Evolutionary conservation across 2,113 vertebrate species (phyloP), one percentile per base, ranked within the genome.

Genomic region (Erinaceus europaeus): DNA sequence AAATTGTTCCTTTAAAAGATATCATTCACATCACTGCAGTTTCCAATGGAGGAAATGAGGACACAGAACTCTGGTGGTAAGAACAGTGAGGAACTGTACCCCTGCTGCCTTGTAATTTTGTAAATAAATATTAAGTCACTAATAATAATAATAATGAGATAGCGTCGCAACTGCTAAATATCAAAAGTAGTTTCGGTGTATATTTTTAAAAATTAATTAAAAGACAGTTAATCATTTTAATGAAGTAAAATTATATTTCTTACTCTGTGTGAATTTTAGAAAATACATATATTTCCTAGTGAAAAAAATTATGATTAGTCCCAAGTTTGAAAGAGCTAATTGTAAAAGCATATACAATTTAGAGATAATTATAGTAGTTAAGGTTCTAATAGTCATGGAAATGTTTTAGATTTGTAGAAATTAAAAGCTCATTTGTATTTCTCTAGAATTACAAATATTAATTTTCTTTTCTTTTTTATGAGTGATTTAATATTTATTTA

Each of bases 271-370:
- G 62, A 20, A 80, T 83, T 79, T 83, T 86, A 59, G 20, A 65
- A 40, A 83, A 78, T 65, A 76, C 52, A 46, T 67, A 10, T 52
- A 40, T 69, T 74, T 29, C 27, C 4, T 64, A 40, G 52, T 78
- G 34, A 84, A 90, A 85, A 83, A 68, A 69, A 74, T 90, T 89
- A 67, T 67, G 7, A 42, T 86, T 86, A 76, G 85, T 57, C 5
- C 10, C 55, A 53, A 75, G 15, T 57, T 8, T 79, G 25, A 79
- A 77, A 73, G 38, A 87, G 69, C 21, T 64, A 64, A 78, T 64
- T 81, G 36, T n/a, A 89, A 20, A 57, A 5, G 53, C 29, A 55
- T 7, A 53, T 20, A 67, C 11, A 65, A 85, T 73, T 92, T 79
- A 86, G 71, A 85, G 85, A 78, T 78, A 83, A 92, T 64, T 73